These are phyloP conservation scores for Caenorhabditis latens DNA, from an alignment of 1,140 invertebrate species.

Conservation along the genomic window DNA sequence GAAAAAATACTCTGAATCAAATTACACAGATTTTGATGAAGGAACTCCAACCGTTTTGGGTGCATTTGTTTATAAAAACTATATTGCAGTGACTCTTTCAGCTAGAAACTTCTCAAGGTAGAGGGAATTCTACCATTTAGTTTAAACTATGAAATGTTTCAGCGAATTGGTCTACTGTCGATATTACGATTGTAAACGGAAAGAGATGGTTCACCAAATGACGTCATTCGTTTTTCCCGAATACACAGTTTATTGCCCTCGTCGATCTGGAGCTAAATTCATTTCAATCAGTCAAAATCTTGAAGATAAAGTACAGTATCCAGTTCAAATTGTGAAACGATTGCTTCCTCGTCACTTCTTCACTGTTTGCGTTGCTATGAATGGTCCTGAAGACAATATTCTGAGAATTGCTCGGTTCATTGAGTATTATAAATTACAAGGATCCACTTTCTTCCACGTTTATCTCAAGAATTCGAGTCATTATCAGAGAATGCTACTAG, in stretches of 20 bases:
- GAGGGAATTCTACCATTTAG: too few species aligned
- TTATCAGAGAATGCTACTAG: conserved; percentile 30
- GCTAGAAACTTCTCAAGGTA: not conserved
- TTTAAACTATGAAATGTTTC: not conserved
- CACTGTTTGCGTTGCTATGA: not conserved
- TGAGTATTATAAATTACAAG: conserved; percentile 26
- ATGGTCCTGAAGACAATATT: not conserved
- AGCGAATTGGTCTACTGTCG: not conserved
- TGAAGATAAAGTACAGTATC: not conserved
- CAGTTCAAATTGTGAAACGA: not conserved
- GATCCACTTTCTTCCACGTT: conserved; percentile 32
- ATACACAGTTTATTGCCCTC: not conserved
- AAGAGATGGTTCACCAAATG: not conserved
- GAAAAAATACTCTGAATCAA: not conserved
- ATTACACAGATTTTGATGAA: not conserved
- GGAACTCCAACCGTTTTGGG: not conserved
- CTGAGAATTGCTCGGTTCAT: not conserved
- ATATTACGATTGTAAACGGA: not conserved
- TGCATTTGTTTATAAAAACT: not conserved
- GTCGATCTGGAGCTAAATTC: not conserved
- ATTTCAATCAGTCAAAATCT: not conserved
- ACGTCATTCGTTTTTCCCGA: not conserved
- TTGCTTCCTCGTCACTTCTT: not conserved
- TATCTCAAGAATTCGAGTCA: conserved; percentile 1
- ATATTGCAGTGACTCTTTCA: not conserved